Evolutionary conservation across 2,888 invertebrate species (phyloP), one percentile per base, ranked within the genome.

Genomic region (Digitonthophagus gazella): DNA sequence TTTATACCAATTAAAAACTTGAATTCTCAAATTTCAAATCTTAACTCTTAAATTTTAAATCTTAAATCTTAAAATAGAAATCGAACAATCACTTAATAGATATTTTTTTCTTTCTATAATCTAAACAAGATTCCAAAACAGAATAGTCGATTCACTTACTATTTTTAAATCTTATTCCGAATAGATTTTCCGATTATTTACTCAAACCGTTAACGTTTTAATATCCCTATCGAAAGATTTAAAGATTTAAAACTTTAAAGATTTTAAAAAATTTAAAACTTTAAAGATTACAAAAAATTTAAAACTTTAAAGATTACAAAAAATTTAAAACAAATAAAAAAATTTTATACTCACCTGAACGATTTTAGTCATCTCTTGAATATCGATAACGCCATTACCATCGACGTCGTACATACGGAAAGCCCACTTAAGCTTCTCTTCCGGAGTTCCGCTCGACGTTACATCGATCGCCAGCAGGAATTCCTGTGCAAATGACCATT

Each of bases 351-450:
- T 83, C 84, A 97, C 97, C 93, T 97, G 97, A 75, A 98, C 97
- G 82, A 98, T 98, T 89, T 98, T 97, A 74, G 96, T 96, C 98
- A 98, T 98, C 88, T 98, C 98, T 83, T 96, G 95, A 79, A 97
- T 95, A 83, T 98, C 97, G 83, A 98, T 98, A 78, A 96, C 95
- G 71, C 97, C 98, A 81, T 98, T 98, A 64, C 97, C 96, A 83
- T 98, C 97, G 58, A 98, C 97, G 83, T 98, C 97, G 84, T 98
- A 97, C 96, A 97, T 97, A 82, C 97, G 91, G 88, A 98, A 98
- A 73, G 98, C 98, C 97, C 98, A 97, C 86, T 97, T 97, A 74
- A 98, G 88, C 84, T 98, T 98, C 84, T 98, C 97, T 83, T 98
- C 97, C 19, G 97, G 97, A 74, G 97, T 97, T 73, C 97, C 97